Base-by-base conservation (phyloP, 2,113 vertebrate genomes). In the Saiga tatarica region DNA sequence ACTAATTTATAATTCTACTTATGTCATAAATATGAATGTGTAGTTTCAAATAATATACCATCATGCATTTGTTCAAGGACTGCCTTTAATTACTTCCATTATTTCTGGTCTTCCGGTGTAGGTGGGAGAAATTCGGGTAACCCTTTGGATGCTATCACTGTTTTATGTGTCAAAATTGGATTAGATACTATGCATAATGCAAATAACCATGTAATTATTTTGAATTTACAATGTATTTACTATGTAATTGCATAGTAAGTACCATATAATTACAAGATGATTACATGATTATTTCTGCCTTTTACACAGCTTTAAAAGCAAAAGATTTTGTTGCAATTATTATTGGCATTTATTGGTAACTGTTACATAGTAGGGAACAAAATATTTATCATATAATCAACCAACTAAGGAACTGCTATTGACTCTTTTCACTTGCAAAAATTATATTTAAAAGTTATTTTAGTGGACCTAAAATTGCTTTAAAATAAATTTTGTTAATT, bases 251-350 rank as follows among this genome's bases (percentile, higher is more conserved):
- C 81, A 95, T 94, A 97, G 52, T 87, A 98, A 98, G 94, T 98
- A 97, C 92, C 98, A 86, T 95, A 97, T 95, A 98, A 96, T 97
- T 98, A 97, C 81, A 98, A 97, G 94, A 98, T 97, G 97, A 98
- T 95, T 96, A 97, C 55, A 96, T 96, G 17, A 93, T 97, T 98
- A 71, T 67, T 98, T 98, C 96, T 97, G 82, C 97, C n/a, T 98
- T 97, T 98, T 98, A 97, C 94, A 97, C 19, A 91, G 95, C 94
- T 92, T 57, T 98, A 98, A 98, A 98, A 97, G 67, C 91, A 98
- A 98, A 96, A 97, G 52, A 97, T 98, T 98, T 60, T 98, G 85
- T 90, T 98, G 71, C 21, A 92, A 96, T 95, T 97, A 97, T 78
- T 97, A 85, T 98, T 95, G 97, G 88, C 98, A 96, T 95, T 98